Evolutionary conservation across 1,140 invertebrate genomes (phyloP).

Genomic region (Psix sp.): DNA sequence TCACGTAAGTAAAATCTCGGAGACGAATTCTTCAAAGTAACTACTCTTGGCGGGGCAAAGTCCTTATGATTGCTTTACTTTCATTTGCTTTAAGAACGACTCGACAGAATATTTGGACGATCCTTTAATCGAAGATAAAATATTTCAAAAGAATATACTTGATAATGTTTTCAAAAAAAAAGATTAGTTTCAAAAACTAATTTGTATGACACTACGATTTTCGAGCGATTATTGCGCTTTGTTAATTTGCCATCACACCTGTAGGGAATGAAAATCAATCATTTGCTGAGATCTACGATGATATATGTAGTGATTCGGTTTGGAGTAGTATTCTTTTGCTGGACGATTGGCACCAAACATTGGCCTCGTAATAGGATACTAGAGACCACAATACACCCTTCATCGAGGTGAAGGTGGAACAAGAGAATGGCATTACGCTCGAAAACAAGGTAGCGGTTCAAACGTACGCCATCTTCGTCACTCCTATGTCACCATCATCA

Average conservation of each 20-base stretch:
- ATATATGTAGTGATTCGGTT: constrained; percentile 29
- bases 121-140: not conserved
- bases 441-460: constrained; percentile 68
- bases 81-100: constrained; percentile 7
- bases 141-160: constrained; percentile 4
- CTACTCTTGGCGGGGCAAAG: constrained; percentile 21
- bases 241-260: constrained; percentile 11
- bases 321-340: constrained; percentile 56
- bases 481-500: constrained; percentile 55
- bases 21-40: constrained; percentile 19
- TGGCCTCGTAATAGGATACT: constrained; percentile 72
- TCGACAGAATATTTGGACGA: not conserved
- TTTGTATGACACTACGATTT: not conserved
- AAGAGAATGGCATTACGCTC: constrained; percentile 73
- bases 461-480: constrained; percentile 59
- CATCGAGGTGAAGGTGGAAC: constrained; percentile 74
- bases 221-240: not conserved
- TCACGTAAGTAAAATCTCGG: constrained; percentile 58
- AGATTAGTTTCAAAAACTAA: not conserved
- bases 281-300: constrained; percentile 42
- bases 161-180: not conserved
- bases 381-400: constrained; percentile 72
- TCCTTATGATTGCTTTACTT: constrained; percentile 22
- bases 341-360: constrained; percentile 66
- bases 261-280: constrained; percentile 31